Evolutionary conservation across 2,113 vertebrate species (phyloP), one percentile per base, ranked within the genome.

Genomic region (Macrotus californicus): DNA sequence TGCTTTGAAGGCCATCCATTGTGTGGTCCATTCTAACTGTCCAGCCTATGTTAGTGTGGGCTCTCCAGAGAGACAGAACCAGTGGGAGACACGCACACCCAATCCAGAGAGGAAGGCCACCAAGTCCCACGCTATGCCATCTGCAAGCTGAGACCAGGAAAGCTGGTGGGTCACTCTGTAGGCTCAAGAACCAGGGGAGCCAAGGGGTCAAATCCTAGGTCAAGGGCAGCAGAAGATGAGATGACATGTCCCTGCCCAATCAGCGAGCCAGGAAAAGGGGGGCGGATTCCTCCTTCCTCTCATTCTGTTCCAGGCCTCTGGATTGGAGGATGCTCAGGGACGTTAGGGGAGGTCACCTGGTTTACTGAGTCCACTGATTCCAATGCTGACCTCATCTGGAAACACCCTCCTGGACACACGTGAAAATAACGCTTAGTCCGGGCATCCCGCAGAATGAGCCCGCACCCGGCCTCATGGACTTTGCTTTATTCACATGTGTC

Each of bases 1-100:
- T 0, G 26, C n/a, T 54, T 21, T 16, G 43, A 16, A 4, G 29
- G 43, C 43, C n/a, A 2, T 41, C 1, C 7, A 5, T 41, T 4
- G 18, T n/a, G 5, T 66, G 69, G 46, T 52, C n/a, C 9, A 2
- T 66, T 39, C 43, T 52, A 12, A 22, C 43, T 26, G 5, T 43
- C 34, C 24, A 19, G 16, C 59, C 36, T 34, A 18, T 41, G 7
- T 26, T 16, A 24, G 10, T 39, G n/a, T 7, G 52, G 46, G 11
- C 52, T 39, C n/a, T 34, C 75, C 61, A 34, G 43, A 79, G 61
- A 79, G 31, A n/a, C 15, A 67, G 73, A 21, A 52, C 84, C n/a
- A 13, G 8, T 21, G 50, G 56, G 72, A 66, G 8, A 66, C 31
- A 48, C 52, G 36, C 29, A 26, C 29, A 64, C 59, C 29, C 26